Evolutionary conservation across 2,113 vertebrate genomes (phyloP).

Genomic region (Phalacrocorax aristotelis): DNA sequence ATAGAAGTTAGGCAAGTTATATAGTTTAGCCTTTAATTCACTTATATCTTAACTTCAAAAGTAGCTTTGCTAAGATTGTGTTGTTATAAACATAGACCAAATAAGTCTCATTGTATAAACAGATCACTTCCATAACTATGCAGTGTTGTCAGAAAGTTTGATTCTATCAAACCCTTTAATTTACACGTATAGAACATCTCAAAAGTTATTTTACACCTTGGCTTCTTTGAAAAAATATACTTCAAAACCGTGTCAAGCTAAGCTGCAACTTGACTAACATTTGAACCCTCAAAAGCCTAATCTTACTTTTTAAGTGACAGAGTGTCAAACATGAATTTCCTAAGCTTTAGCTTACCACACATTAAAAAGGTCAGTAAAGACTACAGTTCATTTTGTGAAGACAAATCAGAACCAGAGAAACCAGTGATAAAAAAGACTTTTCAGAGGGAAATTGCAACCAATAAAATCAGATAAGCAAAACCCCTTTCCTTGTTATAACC

Average conservation of each 20-base stretch:
- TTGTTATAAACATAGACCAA: neutral
- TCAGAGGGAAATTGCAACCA: neutral
- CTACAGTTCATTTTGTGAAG: neutral
- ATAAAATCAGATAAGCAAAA: neutral
- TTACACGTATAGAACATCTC: neutral
- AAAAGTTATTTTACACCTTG: neutral
- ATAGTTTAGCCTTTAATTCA: neutral
- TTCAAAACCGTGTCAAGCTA: conserved; percentile 8
- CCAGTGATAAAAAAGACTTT: neutral
- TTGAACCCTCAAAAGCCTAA: neutral
- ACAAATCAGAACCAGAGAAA: neutral
- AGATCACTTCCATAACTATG: neutral
- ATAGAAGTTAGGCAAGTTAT: neutral
- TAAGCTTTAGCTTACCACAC: conserved; percentile 13
- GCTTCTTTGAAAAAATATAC: neutral
- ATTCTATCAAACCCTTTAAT: neutral
- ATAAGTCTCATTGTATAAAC: neutral
- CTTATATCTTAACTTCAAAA: neutral
- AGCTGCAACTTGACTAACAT: neutral
- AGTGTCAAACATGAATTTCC: neutral
- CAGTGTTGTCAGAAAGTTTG: neutral
- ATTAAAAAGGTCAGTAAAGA: neutral
- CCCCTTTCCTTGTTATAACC: neutral
- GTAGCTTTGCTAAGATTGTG: neutral
- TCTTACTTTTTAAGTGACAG: conserved; percentile 28